phyloP scores from a whole-genome alignment of 2,797 vertebrate genomes.

The Gambusia yucatana region DNA sequence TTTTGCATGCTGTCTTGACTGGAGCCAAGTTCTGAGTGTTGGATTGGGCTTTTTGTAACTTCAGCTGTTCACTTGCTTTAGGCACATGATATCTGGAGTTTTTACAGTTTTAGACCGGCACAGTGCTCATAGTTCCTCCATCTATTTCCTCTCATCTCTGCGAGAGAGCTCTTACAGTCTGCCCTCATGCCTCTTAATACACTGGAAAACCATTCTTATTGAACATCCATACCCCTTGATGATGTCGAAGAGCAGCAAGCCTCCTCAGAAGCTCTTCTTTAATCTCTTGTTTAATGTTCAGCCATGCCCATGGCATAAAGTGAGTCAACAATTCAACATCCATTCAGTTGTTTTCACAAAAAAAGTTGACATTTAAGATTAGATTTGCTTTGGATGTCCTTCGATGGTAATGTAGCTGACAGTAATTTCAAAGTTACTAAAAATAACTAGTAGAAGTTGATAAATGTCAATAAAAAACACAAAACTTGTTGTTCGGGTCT shows the following conservation, averaged over 20 bases:
- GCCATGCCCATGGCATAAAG: neutral
- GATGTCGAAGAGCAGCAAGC: neutral
- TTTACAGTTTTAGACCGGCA: neutral
- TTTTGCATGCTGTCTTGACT: neutral
- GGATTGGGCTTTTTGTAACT: neutral
- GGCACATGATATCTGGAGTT: neutral
- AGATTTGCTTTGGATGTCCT: neutral
- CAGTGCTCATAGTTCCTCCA: neutral
- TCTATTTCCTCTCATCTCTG: neutral
- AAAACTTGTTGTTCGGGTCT: too few relatives aligned
- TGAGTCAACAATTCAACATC: neutral
- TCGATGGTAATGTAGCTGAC: neutral
- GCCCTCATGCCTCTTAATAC: neutral
- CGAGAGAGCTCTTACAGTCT: neutral
- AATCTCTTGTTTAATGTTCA: neutral
- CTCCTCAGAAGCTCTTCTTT: neutral
- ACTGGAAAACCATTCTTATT: neutral
- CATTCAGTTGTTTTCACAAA: neutral
- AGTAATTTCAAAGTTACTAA: neutral
- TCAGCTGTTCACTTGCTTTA: neutral
- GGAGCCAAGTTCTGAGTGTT: neutral
- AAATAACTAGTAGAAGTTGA: neutral
- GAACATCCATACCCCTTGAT: neutral
- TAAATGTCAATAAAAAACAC: neutral
- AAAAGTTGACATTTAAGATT: neutral